Base-by-base conservation (phyloP, 1,140 invertebrate genomes). In the Platorchestia sp. region DNA sequence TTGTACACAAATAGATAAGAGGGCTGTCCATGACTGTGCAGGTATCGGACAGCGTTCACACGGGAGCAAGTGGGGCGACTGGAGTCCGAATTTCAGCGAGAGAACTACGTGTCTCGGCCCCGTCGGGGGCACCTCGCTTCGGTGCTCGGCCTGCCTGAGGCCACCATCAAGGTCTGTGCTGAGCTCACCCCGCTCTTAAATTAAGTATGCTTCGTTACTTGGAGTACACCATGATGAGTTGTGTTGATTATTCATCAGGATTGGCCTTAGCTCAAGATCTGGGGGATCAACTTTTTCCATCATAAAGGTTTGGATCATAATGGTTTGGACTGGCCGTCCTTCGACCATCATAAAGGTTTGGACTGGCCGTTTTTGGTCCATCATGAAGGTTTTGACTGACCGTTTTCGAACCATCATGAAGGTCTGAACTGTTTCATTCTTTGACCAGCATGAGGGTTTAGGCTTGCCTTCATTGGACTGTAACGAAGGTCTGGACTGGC, bases 31-130 rank as follows among this genome's bases (percentile, higher is more conserved):
- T 75, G 27, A 75, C 59, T 75, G 45, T 98, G 99, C 95, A 97
- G 99, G 93, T 99, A 99, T 97, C 97, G 99, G 45, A 99, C 99
- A 0, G 99, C 99, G 0, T 99, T 99, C 97, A 99, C 99, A 0
- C 97, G 99, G 45, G 99, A 99, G 97, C 99, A 99, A 97, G 97
- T 99, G 42, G 98, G 98, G 0, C 97, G 99, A 86, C 97, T 99
- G n/a, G 99, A 99, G 97, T 99, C 99, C 97, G 99, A 99, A 97
- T 99, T 99, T 97, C 98, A 98, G 97, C 98, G 99, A 96, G 99
- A 99, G 97, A 99, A 99, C 97, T 99, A 99, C 97, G 99, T 99
- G 0, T 99, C 99, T 0, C 97, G 99, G 93, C 99, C 99, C 0
- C 98, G 99, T 96, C 97, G 99, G 96, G 99, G 99, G 97, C 99